Conservation (phyloP, 1,140 invertebrate genomes). For the Drosophila ficusphila region DNA sequence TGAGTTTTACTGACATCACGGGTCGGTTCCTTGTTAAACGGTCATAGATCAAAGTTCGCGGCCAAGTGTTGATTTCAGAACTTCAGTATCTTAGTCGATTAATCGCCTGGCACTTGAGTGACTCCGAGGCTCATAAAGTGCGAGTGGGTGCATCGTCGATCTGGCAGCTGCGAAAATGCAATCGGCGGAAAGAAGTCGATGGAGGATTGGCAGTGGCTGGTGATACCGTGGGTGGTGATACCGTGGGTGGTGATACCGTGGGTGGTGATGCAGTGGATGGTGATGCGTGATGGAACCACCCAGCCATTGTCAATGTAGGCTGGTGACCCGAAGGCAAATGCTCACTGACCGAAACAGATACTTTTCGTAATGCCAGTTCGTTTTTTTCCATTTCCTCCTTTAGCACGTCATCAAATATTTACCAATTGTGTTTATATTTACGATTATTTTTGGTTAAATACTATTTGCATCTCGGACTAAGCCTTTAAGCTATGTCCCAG, state of each 20-base stretch:
- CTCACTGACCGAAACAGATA: slow-evolving; percentile 62
- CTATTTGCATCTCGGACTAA: slow-evolving; percentile 59
- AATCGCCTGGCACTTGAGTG: slow-evolving; percentile 72
- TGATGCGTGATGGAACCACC: background rate
- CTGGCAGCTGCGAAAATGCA: slow-evolving; percentile 41
- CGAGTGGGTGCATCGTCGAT: slow-evolving; percentile 48
- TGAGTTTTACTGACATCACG: background rate
- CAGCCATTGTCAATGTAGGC: slow-evolving; percentile 19
- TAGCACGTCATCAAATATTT: slow-evolving; percentile 35
- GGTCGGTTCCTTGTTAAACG: background rate
- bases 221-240: no score
- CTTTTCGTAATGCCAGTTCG: slow-evolving; percentile 31
- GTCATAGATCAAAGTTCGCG: slow-evolving; percentile 2
- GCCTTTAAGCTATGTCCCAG: slow-evolving; percentile 57
- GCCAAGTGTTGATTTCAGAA: slow-evolving; percentile 12
- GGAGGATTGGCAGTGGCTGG: background rate
- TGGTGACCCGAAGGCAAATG: slow-evolving; percentile 33
- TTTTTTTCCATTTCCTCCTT: slow-evolving; percentile 28
- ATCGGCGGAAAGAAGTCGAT: slow-evolving; percentile 3
- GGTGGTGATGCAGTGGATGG: background rate
- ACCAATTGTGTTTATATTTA: slow-evolving; percentile 32
- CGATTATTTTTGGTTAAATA: slow-evolving; percentile 57
- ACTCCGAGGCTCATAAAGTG: slow-evolving; percentile 52
- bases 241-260: background rate
- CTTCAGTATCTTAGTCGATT: slow-evolving; percentile 56